Percentiles rank a stretch among this genome's conserved stretches.
Evolutionary conservation across 37 sponge, comb jelly and placozoan genomes (phyloP).

Genomic region (Halichondria panicea): DNA sequence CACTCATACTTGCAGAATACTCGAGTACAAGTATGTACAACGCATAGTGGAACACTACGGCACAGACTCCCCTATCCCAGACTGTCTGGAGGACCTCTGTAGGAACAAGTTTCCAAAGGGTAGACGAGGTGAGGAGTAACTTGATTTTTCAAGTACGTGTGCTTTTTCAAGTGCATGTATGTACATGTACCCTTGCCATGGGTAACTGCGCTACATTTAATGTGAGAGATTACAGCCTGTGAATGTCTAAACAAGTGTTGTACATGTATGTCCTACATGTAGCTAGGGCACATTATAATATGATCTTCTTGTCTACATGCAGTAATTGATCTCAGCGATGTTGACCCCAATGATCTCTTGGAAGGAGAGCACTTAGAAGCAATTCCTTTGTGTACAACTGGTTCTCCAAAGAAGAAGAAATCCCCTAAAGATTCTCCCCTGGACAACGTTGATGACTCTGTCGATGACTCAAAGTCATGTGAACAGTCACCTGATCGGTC

Average conservation of each 20-base stretch:
- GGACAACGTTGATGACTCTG: too few species aligned
- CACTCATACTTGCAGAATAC: constrained; percentile 55
- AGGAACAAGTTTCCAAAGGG: constrained; percentile 47
- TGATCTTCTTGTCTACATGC: not conserved
- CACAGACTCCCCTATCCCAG: constrained; percentile 10
- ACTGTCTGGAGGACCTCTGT: constrained; percentile 28
- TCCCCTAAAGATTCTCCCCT: not conserved
- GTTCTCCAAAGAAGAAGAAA: constrained; percentile 29
- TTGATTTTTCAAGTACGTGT: too few species aligned
- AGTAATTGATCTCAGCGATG: constrained; percentile 55
- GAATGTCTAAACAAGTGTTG: too few species aligned
- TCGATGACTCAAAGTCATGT: not conserved
- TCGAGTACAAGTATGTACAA: constrained; percentile 41
- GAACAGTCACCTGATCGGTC: not conserved
- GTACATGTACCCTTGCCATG: too few species aligned
- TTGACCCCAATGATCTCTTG: constrained; percentile 25
- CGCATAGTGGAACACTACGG: constrained; percentile 36
- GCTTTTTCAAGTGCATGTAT: too few species aligned
- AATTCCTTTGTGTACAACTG: constrained; percentile 40
- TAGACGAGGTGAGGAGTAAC: constrained; percentile 38
- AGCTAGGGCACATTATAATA: too few species aligned
- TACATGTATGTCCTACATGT: too few species aligned
- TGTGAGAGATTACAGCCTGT: too few species aligned
- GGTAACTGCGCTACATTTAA: too few species aligned
- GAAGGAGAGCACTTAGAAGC: constrained; percentile 19